Base-by-base conservation (phyloP, 2,113 vertebrate species). In the Leiothrix lutea region DNA sequence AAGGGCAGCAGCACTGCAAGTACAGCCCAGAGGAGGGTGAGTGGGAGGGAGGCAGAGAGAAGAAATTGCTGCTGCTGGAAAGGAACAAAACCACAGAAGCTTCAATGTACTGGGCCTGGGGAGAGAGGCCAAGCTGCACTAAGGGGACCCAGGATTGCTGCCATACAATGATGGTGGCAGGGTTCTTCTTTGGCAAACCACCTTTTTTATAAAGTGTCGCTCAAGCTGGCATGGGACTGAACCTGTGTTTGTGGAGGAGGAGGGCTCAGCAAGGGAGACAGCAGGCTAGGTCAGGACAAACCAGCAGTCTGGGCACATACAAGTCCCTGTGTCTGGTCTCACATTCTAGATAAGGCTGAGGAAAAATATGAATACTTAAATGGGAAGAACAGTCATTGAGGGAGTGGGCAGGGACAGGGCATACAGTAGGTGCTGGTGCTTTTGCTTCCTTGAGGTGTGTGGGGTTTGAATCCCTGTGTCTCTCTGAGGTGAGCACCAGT, bases 11-110 rank as follows among this genome's bases (percentile, higher is more conserved):
- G 71, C 56, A 62, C 60, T 86, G 75, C 42, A 88, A 21, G 64
- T 70, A 31, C 64, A 83, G 58, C 88, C 54, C 1, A 47, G 62
- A 73, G 66, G 58, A 79, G 60, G 62, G 9, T 38, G 60, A 82
- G 92, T 94, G 79, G 90, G 94, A 88, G 82, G 95, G 42, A 94
- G 94, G 75, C 0, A 3, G 86, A 75, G 75, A 92, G 51, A 26
- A 88, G 71, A 88, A 90, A 86, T 88, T 93, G 75, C 69, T 82
- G 17, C 79, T 92, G 35, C 47, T 73, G 67, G 47, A 86, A 40
- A 38, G 66, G 67, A 94, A 64, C 36, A 80, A 88, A 85, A 80
- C 0, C 35, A 22, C 13, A 7, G 62, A 36, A 65, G 2, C 5
- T 80, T 92, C 80, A 42, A 4, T 33, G 47, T 57, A 62, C 58